phyloP scores from a whole-genome alignment of 2,888 invertebrate species.

The Parapristionchus giblindavisi region DNA sequence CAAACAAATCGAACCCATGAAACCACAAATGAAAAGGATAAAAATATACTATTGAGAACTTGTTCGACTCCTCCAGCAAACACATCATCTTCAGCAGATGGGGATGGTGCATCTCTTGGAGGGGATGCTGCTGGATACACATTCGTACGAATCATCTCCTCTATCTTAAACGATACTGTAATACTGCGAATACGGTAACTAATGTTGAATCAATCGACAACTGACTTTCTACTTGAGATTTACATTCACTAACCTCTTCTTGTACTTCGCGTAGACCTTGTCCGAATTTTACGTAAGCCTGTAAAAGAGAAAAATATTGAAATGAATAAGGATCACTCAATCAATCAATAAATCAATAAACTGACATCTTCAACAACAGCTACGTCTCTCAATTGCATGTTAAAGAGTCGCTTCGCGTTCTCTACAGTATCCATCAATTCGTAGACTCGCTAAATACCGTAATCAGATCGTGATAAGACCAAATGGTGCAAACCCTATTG shows the following conservation, averaged over 20 bases:
- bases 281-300: slow-evolving; percentile 60
- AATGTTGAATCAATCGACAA: too few species aligned
- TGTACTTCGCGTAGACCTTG: slow-evolving; percentile 54
- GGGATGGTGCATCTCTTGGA: slow-evolving; percentile 54
- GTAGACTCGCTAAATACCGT: slow-evolving; percentile 44
- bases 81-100: slow-evolving; percentile 51
- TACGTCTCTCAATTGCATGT: slow-evolving; percentile 89
- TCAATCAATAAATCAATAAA: slow-evolving; percentile 2
- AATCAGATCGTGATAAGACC: not conserved
- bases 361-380: slow-evolving; percentile 93
- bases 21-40: not conserved
- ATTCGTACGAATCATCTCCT: slow-evolving; percentile 57
- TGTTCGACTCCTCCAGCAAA: slow-evolving; percentile 45
- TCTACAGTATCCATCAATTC: slow-evolving; percentile 81
- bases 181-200: not conserved
- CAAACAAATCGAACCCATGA: not conserved
- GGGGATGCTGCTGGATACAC: slow-evolving; percentile 58
- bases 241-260: slow-evolving; percentile 49
- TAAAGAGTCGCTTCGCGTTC: slow-evolving; percentile 86
- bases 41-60: slow-evolving; percentile 41
- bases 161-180: slow-evolving; percentile 33
- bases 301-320: slow-evolving; percentile 12
- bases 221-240: too few species aligned
- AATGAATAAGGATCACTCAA: not conserved
- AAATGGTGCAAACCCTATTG: slow-evolving; percentile 19